Base-by-base conservation (phyloP, 2,888 invertebrate species). In the Eudemis profundana region DNA sequence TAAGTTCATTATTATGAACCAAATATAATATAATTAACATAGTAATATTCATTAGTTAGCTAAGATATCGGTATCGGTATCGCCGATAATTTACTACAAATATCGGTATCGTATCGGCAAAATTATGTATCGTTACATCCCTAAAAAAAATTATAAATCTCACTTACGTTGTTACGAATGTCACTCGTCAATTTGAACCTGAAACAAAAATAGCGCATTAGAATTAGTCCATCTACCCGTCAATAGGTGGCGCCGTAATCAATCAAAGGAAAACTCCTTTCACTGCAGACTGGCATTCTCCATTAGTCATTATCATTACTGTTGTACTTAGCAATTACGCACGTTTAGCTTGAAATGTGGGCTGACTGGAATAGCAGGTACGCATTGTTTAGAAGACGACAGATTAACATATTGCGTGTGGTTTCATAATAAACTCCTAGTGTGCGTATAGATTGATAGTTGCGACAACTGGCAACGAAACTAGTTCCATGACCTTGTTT, bases 321-420 rank as follows among this genome's bases (percentile, higher is more conserved):
- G 78, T 82, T 78, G 75, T 74, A 73, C 72, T 78, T 80, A 79
- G 79, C 75, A 80, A 78, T 78, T 74, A 74, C 74, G 76, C 75
- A 78, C 73, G 56, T 56, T 57, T 42, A 66, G 70, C 72, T 75
- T 61, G 70, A 72, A 72, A 81, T 81, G 84, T 84, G 80, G 83
- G 84, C 69, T 71, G 81, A 74, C 76, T 79, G 67, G 78, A 63
- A 68, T 74, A 76, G 67, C 73, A 72, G 72, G 73, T 76, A 71
- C 72, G 72, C 82, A 85, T 83, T 85, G 84, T 84, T 80, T 73
- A 74, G 70, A 77, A 72, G 73, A 79, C 75, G 74, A 69, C 72
- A 84, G 83, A 85, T 80, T 78, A 84, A 84, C 85, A 82, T 66
- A 72, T 82, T 79, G 78, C 78, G 74, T 76, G 79, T 79, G 67